A percentile compares a stretch with the other conserved stretches of the same genome.
Conservation (phyloP, 2,113 vertebrate species). For the Pagrus major region DNA sequence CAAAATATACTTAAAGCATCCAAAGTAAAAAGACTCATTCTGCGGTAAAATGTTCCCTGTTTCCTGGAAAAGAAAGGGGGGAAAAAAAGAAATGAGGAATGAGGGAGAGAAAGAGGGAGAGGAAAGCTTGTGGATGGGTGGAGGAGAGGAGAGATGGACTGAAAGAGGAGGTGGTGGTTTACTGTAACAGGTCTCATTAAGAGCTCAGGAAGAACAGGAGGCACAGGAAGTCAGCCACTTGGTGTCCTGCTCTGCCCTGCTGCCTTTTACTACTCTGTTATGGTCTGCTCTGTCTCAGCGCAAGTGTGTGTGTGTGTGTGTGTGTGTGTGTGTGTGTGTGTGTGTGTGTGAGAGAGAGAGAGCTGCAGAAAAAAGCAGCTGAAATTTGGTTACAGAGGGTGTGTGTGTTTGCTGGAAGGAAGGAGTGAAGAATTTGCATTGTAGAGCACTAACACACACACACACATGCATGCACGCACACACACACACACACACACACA, state of each 20-base stretch:
- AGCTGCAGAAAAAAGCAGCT: slow-evolving; percentile 1
- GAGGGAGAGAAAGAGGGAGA: not conserved
- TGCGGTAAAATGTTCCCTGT: no score
- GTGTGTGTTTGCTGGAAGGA: not conserved
- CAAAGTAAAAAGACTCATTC: no score
- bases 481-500: no score
- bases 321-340: slow-evolving; percentile 6
- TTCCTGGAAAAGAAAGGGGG: no score
- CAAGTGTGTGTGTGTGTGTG: slow-evolving; percentile 44
- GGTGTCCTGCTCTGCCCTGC: slow-evolving; percentile 61
- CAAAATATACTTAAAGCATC: no score
- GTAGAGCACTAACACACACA: not conserved
- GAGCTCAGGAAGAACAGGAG: slow-evolving; percentile 61
- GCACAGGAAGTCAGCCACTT: slow-evolving; percentile 62
- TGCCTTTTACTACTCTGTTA: slow-evolving; percentile 66
- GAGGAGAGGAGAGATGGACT: slow-evolving; percentile 18
- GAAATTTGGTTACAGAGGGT: not conserved
- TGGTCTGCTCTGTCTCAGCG: slow-evolving; percentile 67
- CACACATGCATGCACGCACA: not conserved
- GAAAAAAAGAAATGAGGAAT: no score
- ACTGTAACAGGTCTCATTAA: slow-evolving; percentile 65
- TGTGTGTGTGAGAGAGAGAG: slow-evolving; percentile 10
- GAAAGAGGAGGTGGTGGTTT: slow-evolving; percentile 46
- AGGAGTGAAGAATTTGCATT: not conserved
- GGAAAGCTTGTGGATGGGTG: slow-evolving; percentile 5